phyloP scores from a whole-genome alignment of 2,888 invertebrate genomes.

The Steromphala cineraria region DNA sequence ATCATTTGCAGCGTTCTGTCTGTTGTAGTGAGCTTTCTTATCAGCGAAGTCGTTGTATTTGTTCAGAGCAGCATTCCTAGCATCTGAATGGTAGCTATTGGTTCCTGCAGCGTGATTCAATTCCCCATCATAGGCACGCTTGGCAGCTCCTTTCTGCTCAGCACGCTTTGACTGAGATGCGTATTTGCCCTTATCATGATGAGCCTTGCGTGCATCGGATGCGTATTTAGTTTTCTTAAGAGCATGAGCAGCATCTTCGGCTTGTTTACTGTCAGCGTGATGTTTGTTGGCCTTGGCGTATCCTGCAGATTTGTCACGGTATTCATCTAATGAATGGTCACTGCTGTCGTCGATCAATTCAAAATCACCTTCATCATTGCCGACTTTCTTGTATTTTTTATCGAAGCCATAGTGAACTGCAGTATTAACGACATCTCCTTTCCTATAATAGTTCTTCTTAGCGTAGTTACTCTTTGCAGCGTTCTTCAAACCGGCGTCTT shows the following conservation, averaged over 20 bases:
- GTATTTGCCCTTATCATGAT: background rate
- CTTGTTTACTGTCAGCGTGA: constrained; percentile 22
- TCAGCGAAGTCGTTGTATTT: background rate
- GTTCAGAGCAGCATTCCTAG: background rate
- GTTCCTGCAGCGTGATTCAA: background rate
- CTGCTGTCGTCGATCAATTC: constrained; percentile 21
- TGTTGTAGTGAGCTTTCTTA: background rate
- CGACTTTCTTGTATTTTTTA: constrained; percentile 34
- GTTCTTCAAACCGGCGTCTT: background rate
- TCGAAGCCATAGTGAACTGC: constrained; percentile 33
- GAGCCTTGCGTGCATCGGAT: background rate
- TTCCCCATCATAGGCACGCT: background rate
- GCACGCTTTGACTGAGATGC: background rate
- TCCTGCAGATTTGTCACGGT: constrained; percentile 21
- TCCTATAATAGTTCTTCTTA: background rate
- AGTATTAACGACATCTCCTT: constrained; percentile 31
- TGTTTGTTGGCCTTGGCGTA: constrained; percentile 24
- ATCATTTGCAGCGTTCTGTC: background rate
- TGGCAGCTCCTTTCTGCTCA: background rate
- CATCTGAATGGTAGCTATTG: background rate
- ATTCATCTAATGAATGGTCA: constrained; percentile 29
- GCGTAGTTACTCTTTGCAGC: background rate
- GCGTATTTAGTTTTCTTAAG: background rate
- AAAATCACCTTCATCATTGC: constrained; percentile 33
- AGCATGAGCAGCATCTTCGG: constrained; percentile 24